Percentiles rank a stretch among this genome's conserved stretches.
These are phyloP conservation scores for Thrips palmi DNA, from an alignment of 1,140 invertebrate genomes.

Conservation along the genomic window DNA sequence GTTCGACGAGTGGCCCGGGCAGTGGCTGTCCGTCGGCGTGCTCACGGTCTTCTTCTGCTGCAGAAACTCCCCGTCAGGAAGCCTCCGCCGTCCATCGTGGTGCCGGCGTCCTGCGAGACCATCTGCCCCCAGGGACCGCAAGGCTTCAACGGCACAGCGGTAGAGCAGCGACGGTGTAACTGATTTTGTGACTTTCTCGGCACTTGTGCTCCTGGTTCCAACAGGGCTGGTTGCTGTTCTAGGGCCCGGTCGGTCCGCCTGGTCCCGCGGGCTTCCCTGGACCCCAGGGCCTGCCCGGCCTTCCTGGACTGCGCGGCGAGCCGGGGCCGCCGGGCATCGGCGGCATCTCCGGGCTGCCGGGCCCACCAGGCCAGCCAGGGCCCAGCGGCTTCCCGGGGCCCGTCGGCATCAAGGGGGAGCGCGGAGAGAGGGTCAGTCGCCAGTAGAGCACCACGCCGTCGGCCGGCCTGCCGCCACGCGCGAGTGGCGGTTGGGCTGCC, in stretches of 20 bases:
- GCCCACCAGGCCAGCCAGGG: slow-evolving; percentile 22
- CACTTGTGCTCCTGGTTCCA: slow-evolving; percentile 6
- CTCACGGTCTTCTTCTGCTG: not conserved
- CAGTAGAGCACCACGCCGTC: no score
- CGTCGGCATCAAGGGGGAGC: slow-evolving; percentile 13
- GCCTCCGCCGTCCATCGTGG: slow-evolving; percentile 16
- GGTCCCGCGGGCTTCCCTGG: slow-evolving; percentile 20
- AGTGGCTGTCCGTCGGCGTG: slow-evolving; percentile 11
- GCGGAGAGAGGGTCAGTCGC: slow-evolving; percentile 9
- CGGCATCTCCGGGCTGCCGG: slow-evolving; percentile 19
- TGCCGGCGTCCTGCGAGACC: slow-evolving; percentile 20
- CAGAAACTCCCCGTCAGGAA: slow-evolving; percentile 3
- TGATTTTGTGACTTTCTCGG: not conserved
- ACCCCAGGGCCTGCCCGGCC: slow-evolving; percentile 16
- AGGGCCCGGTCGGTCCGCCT: slow-evolving; percentile 13
- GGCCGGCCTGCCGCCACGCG: no score
- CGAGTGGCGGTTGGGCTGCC: no score
- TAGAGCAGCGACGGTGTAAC: slow-evolving; percentile 17
- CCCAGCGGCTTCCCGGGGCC: slow-evolving; percentile 15
- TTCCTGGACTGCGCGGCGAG: no score
- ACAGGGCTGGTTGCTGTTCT: slow-evolving; percentile 4
- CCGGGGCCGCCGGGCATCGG: slow-evolving; percentile 20
- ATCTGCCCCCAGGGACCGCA: slow-evolving; percentile 37
- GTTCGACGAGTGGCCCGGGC: slow-evolving; percentile 11
- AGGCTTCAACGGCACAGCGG: slow-evolving; percentile 35